Evolutionary conservation across 2,888 invertebrate genomes (phyloP).

Genomic region (Hanleya hanleyi): DNA sequence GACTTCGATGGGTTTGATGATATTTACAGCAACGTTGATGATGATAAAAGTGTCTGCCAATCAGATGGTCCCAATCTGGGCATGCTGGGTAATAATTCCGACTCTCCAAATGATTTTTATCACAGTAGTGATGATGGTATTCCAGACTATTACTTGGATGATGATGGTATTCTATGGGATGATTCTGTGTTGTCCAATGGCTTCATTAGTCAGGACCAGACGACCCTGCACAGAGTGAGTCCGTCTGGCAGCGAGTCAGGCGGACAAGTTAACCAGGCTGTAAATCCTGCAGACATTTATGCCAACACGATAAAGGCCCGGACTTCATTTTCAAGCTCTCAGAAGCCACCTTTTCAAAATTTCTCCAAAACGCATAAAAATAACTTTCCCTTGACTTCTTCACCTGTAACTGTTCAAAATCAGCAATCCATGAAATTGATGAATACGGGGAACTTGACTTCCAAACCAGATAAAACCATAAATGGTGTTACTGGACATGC

Average conservation of each 20-base stretch:
- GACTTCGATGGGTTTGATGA: not conserved
- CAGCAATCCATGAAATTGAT: too few species aligned
- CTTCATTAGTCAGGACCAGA: too few species aligned
- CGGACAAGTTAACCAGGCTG: not conserved
- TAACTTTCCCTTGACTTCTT: too few species aligned
- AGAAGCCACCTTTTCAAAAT: not conserved
- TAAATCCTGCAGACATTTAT: not conserved
- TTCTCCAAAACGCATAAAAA: not conserved
- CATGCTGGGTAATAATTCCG: not conserved
- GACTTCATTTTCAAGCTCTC: not conserved
- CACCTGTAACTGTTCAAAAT: too few species aligned
- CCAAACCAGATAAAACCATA: too few species aligned
- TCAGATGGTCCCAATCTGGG: not conserved
- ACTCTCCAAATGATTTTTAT: conserved; percentile 5
- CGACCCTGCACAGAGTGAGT: not conserved
- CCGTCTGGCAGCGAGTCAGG: conserved; percentile 6
- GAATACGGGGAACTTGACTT: too few species aligned
- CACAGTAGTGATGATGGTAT: conserved; percentile 8
- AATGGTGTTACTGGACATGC: too few species aligned
- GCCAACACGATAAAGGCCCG: conserved; percentile 2
- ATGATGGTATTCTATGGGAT: conserved; percentile 11
- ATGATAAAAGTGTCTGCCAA: not conserved
- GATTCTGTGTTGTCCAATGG: not conserved
- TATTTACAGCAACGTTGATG: too few species aligned
- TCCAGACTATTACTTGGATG: conserved; percentile 2